Evolutionary conservation across 1,140 invertebrate genomes (phyloP), one percentile per base, ranked within the genome.

Genomic region (Zaprionus inermis): DNA sequence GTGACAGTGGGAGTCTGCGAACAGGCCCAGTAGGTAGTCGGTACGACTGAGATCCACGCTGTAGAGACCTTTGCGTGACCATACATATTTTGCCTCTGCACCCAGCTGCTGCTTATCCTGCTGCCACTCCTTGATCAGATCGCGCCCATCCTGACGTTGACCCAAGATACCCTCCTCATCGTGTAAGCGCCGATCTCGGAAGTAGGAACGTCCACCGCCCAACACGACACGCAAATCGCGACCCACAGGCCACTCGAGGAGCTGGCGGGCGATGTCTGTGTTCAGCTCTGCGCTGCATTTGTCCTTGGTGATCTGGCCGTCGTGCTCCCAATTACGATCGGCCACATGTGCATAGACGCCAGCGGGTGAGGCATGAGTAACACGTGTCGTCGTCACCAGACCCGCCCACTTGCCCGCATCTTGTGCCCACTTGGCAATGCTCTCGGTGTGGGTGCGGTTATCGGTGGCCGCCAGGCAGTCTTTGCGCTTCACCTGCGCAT

Each of bases 291-390:
- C 68, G 56, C 79, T 83, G 64, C 91, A 92, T 1, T 64, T 65
- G n/a, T 71, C 63, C 0, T 58, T 57, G 20, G 64, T 72, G 22
- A 96, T 90, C 56, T 95, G 94, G 3, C 92, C 86, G 80, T 97
- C 96, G 65, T 94, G 93, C 92, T 97, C 97, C 96, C 96, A 97
- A 36, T 95, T 92, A 32, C 97, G 92, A 56, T 96, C 93, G 0
- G 96, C 93, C 0, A 95, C 94, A 81, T 97, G 96, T 0, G 97
- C 97, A 93, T 98, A 98, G 5, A 96, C 93, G 0, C 96, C 96
- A 0, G 95, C 95, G 0, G 97, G 96, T 0, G 96, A 95, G 0
- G 96, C 97, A 90, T 97, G 96, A 0, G 96, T 97, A 7, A 97
- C 94, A 20, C 96, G 92, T 0, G 96, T 96, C 0, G 95, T 97